These are phyloP conservation scores for Clusia tigrina DNA, from an alignment of 2,888 invertebrate genomes.

Conservation along the genomic window DNA sequence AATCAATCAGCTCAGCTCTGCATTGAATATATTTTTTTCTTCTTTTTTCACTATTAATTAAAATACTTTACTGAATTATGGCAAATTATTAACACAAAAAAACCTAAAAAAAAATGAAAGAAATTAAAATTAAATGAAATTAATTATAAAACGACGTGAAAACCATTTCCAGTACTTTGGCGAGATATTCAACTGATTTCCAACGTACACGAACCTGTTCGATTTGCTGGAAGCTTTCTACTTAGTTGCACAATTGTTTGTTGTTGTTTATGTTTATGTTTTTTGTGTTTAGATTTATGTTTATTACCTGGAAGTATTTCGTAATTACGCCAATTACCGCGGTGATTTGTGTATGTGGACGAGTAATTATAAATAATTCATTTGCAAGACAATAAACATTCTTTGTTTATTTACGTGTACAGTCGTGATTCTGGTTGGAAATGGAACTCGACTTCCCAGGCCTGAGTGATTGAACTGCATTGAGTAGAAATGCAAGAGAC, in stretches of 20 bases:
- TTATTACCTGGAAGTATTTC: not conserved
- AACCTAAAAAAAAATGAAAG: constrained; percentile 12
- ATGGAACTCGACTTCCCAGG: too few relatives aligned
- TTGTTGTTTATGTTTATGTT: too few relatives aligned
- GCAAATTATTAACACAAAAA: constrained; percentile 13
- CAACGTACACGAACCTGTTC: not conserved
- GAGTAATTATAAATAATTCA: not conserved
- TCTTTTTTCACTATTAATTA: constrained; percentile 14
- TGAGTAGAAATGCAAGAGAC: too few relatives aligned
- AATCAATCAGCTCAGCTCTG: constrained; percentile 18
- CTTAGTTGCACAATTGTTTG: too few relatives aligned
- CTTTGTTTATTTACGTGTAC: not conserved
- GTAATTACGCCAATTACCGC: not conserved
- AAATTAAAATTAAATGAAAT: constrained; percentile 8
- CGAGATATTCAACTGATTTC: not conserved
- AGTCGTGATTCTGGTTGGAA: too few relatives aligned
- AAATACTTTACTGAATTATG: constrained; percentile 14
- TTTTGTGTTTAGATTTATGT: constrained; percentile 7
- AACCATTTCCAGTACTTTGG: not conserved
- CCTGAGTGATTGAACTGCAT: too few relatives aligned
- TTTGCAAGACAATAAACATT: not conserved
- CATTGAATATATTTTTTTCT: constrained; percentile 17
- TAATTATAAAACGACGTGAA: not conserved
- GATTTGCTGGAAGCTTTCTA: too few relatives aligned
- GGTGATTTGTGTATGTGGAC: not conserved